Percentiles rank a stretch among this genome's conserved stretches.
Evolutionary conservation across 2,113 vertebrate species (phyloP).

Genomic region (Penelope pileata): DNA sequence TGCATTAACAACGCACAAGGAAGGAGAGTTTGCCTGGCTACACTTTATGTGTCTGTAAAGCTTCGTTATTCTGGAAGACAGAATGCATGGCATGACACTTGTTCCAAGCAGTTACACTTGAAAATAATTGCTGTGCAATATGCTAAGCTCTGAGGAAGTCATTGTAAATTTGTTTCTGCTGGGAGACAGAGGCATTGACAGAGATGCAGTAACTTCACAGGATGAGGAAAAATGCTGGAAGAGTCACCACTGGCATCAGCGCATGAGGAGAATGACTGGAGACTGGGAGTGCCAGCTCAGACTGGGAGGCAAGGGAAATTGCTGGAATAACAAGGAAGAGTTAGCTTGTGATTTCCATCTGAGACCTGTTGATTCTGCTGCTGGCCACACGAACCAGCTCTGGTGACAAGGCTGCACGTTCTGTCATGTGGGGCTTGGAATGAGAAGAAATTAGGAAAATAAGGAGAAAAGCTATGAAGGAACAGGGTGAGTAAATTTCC

Average conservation of each 20-base stretch:
- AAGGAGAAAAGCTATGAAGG: background rate
- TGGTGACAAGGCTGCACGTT: background rate
- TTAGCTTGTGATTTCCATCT: background rate
- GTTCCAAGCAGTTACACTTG: background rate
- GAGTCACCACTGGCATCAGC: background rate
- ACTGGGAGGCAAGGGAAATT: background rate
- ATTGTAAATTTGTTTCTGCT: background rate
- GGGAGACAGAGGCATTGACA: background rate
- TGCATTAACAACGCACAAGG: conserved; percentile 45
- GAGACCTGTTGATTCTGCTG: background rate
- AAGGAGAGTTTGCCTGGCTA: conserved; percentile 16
- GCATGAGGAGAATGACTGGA: background rate
- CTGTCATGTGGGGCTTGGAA: background rate
- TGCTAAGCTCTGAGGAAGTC: background rate
- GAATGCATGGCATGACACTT: background rate
- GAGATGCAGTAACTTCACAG: background rate
- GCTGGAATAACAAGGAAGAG: background rate
- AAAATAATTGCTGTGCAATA: conserved; percentile 31
- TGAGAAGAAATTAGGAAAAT: background rate
- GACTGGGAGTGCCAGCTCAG: background rate
- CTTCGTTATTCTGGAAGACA: background rate
- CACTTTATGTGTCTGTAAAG: background rate
- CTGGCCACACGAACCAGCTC: background rate
- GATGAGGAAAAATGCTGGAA: background rate
- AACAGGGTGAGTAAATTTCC: background rate